Conservation (phyloP, 2,113 vertebrate genomes). For the Chelonoidis abingdonii region DNA sequence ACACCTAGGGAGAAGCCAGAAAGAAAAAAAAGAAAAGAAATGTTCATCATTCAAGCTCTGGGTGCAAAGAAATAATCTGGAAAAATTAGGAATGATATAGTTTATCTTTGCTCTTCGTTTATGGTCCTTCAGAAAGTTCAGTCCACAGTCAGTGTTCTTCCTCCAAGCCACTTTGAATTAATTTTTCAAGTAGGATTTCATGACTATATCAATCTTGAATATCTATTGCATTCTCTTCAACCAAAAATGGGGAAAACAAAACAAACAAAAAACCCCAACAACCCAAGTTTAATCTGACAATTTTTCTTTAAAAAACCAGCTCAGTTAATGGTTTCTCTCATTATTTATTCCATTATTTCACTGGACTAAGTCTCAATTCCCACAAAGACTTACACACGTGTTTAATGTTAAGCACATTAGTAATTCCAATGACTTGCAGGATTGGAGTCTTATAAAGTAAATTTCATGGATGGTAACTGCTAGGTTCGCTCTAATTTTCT, state of each 20-base stretch:
- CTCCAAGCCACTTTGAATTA: background rate
- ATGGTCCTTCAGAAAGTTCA: background rate
- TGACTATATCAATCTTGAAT: background rate
- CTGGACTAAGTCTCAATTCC: background rate
- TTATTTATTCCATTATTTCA: background rate
- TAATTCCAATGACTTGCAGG: background rate
- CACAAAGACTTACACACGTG: accelerated
- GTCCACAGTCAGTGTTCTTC: background rate
- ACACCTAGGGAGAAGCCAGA: background rate
- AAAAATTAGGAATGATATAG: background rate
- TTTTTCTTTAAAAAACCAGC: background rate
- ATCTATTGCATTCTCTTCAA: background rate
- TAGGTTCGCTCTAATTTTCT: conserved; percentile 49
- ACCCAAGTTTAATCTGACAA: background rate
- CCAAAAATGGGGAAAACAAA: background rate
- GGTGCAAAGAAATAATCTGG: background rate
- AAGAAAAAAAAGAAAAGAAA: background rate
- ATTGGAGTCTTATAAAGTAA: conserved; percentile 40
- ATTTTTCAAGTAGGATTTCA: background rate
- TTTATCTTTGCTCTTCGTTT: background rate
- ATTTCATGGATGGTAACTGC: conserved; percentile 38
- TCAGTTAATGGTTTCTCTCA: background rate
- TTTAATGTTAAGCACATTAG: background rate
- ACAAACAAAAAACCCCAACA: background rate
- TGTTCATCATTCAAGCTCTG: background rate